Evolutionary conservation across 2,888 invertebrate species (phyloP).

Genomic region (Lasioglossum leucozonium): DNA sequence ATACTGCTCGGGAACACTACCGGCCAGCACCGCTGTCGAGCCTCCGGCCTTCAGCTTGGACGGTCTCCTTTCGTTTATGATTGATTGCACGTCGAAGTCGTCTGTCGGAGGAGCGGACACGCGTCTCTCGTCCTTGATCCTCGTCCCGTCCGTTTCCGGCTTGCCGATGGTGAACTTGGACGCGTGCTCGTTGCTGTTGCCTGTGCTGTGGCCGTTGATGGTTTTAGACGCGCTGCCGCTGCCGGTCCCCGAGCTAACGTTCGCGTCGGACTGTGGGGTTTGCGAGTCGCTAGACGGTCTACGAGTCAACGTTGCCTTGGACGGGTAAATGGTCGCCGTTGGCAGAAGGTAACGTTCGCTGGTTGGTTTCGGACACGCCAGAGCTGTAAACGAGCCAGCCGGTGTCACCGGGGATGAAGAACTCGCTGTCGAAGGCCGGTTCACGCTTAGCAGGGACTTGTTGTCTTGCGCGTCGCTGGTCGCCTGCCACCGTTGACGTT

Average conservation of each 20-base stretch:
- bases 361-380: conserved; percentile 46
- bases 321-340: conserved; percentile 68
- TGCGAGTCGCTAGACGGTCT: conserved; percentile 62
- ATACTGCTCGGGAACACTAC: conserved; percentile 50
- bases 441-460: conserved; percentile 73
- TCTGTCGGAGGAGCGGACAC: conserved; percentile 55
- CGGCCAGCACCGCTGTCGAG: conserved; percentile 28
- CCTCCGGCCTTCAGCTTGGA: conserved; percentile 76
- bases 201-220: conserved; percentile 39
- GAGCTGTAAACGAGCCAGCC: conserved; percentile 44
- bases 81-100: conserved; percentile 81
- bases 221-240: conserved; percentile 48
- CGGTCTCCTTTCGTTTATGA: conserved; percentile 83
- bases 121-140: conserved; percentile 61
- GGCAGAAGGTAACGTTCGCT: conserved; percentile 72
- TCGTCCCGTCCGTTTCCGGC: conserved; percentile 34
- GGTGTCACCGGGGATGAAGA: conserved; percentile 54
- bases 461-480: conserved; percentile 68
- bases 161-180: conserved; percentile 20
- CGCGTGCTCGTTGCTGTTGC: conserved; percentile 50
- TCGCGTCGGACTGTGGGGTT: conserved; percentile 64
- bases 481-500: conserved; percentile 61
- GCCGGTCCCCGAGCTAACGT: conserved; percentile 39
- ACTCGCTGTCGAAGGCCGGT: conserved; percentile 63
- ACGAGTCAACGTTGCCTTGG: conserved; percentile 63